Percentiles rank a stretch among this genome's conserved stretches.
Evolutionary conservation across 1,140 invertebrate genomes (phyloP).

Genomic region (Calliphora vicina): DNA sequence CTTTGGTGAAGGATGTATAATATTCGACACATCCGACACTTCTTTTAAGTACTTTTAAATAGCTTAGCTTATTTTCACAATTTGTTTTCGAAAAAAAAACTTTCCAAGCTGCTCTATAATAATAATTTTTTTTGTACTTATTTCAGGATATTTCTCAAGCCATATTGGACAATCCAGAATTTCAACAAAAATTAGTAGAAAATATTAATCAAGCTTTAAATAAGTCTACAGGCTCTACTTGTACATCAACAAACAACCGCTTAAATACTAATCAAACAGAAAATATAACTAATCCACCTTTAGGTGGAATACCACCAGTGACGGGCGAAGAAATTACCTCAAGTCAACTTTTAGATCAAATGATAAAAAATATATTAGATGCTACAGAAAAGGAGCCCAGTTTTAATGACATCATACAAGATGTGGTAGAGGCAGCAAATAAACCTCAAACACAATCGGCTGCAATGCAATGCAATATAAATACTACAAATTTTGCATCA

Average conservation of each 20-base stretch:
- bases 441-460: slow-evolving; percentile 32
- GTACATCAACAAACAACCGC: not conserved
- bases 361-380: slow-evolving; percentile 56
- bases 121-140: too few relatives aligned
- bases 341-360: slow-evolving; percentile 47
- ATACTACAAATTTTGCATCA: not conserved
- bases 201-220: slow-evolving; percentile 57
- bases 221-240: slow-evolving; percentile 28
- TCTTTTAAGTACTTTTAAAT: too few relatives aligned
- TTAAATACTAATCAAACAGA: not conserved
- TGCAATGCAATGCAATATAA: slow-evolving; percentile 35
- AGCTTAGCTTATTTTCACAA: too few relatives aligned
- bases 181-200: slow-evolving; percentile 52
- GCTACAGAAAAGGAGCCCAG: slow-evolving; percentile 59
- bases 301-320: not conserved
- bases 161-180: slow-evolving; percentile 53
- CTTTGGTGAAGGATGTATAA: too few relatives aligned
- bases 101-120: too few relatives aligned
- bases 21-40: too few relatives aligned
- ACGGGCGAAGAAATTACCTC: slow-evolving; percentile 11
- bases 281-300: not conserved
- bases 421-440: slow-evolving; percentile 48
- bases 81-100: too few relatives aligned
- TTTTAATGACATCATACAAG: slow-evolving; percentile 56
- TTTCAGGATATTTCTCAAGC: slow-evolving; percentile 53